Evolutionary conservation across 2,797 vertebrate species (phyloP).

Genomic region (Dallia pectoralis): DNA sequence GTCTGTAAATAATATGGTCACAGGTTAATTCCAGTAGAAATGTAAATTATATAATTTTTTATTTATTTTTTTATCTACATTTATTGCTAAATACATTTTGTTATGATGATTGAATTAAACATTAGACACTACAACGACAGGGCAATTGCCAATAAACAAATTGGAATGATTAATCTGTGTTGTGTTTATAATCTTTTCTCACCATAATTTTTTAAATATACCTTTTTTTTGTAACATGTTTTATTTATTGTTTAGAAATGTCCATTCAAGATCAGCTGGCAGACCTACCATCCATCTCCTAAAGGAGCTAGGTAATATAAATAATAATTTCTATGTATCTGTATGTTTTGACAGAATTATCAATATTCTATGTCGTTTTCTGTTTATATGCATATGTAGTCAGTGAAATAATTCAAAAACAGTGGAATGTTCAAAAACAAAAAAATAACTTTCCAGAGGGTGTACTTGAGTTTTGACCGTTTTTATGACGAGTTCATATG

Average conservation of each 20-base stretch:
- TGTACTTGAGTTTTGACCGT: no score
- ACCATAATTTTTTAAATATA: background rate
- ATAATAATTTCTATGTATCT: background rate
- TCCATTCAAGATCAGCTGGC: slow-evolving; percentile 96
- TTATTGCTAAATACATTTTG: no score
- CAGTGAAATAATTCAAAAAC: background rate
- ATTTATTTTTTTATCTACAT: no score
- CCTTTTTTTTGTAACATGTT: background rate
- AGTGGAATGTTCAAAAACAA: no score
- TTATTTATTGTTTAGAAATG: slow-evolving; percentile 78
- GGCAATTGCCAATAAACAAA: background rate
- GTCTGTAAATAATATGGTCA: no score
- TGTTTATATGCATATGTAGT: background rate
- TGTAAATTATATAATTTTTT: no score
- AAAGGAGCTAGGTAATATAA: slow-evolving; percentile 84
- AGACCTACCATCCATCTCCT: slow-evolving; percentile 92
- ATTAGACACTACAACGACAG: no score
- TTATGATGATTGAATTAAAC: no score
- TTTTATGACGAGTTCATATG: background rate
- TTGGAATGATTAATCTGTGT: background rate
- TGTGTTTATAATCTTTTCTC: background rate
- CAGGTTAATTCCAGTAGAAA: no score
- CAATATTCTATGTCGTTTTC: no score
- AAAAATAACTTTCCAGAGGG: no score
- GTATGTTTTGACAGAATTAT: no score